Evolutionary conservation across 2,797 vertebrate genomes (phyloP).

Genomic region (Cephalopachus bancanus): DNA sequence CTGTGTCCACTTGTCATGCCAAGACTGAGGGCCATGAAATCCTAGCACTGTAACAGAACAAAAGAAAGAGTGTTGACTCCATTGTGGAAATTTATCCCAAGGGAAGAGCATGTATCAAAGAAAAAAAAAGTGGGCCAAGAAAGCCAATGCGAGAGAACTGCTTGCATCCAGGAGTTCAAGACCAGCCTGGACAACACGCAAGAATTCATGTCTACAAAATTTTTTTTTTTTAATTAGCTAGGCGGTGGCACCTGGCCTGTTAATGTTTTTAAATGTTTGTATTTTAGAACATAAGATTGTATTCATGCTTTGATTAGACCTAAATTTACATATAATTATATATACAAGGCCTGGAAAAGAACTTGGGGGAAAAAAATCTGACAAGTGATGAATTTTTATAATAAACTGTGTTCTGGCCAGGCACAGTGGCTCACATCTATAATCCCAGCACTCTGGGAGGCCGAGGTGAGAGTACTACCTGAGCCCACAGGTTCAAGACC

Average conservation of each 20-base stretch:
- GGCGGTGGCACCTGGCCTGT: no score
- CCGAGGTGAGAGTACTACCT: no score
- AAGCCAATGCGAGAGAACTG: neutral
- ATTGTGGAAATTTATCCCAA: neutral
- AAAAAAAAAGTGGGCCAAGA: neutral
- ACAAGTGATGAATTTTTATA: neutral
- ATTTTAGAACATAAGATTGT: constrained; percentile 3
- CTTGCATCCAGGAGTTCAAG: neutral
- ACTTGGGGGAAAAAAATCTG: neutral
- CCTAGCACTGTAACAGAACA: neutral
- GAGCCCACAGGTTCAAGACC: no score
- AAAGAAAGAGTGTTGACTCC: neutral
- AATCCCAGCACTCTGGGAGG: no score
- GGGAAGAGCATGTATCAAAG: neutral
- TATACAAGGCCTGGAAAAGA: neutral
- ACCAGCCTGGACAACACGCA: neutral
- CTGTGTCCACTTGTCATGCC: neutral
- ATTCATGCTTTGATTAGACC: constrained; percentile 31
- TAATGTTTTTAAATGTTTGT: neutral
- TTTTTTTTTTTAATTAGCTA: no score
- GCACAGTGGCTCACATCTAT: no score
- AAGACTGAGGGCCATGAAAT: constrained; percentile 30
- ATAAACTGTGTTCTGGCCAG: no score
- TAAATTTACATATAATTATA: neutral
- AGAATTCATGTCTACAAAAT: no score